Conservation (phyloP, 2,113 vertebrate genomes). For the Pseudorhombus dupliciocellatus region DNA sequence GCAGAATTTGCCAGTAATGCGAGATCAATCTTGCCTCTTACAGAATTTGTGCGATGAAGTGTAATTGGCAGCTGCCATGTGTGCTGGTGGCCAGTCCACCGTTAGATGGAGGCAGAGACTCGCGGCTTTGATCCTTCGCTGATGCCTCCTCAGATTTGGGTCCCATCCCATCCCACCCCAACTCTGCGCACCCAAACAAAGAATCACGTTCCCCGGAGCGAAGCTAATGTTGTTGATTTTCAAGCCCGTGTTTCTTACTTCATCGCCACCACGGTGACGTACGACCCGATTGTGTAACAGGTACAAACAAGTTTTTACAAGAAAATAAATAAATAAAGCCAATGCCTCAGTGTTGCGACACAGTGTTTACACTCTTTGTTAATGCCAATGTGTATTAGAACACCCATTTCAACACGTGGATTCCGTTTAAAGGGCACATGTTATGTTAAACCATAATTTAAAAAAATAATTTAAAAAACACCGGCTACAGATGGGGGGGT, state of each 20-base stretch:
- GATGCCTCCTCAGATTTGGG: constrained; percentile 52
- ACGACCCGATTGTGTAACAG: constrained; percentile 50
- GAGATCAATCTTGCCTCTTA: neutral
- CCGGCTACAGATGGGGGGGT: accelerated
- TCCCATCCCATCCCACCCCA: constrained; percentile 71
- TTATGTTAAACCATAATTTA: neutral
- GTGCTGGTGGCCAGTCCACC: constrained; percentile 24
- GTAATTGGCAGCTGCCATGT: neutral
- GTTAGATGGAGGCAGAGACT: constrained; percentile 65
- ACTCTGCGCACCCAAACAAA: constrained; percentile 64
- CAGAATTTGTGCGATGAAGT: neutral
- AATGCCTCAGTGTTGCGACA: constrained; percentile 1
- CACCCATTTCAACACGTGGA: neutral
- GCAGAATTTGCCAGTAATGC: too few species aligned
- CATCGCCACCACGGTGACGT: constrained; percentile 10
- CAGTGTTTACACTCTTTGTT: constrained; percentile 36
- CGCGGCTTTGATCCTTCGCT: constrained; percentile 47
- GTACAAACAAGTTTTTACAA: constrained; percentile 20
- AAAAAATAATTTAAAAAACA: too few species aligned
- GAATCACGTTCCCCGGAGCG: constrained; percentile 12
- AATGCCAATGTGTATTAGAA: neutral
- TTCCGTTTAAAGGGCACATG: neutral
- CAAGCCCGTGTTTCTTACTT: neutral
- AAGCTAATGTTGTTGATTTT: neutral
- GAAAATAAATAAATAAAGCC: neutral